Conservation (phyloP, 2,113 vertebrate species). For the Thermophis baileyi region DNA sequence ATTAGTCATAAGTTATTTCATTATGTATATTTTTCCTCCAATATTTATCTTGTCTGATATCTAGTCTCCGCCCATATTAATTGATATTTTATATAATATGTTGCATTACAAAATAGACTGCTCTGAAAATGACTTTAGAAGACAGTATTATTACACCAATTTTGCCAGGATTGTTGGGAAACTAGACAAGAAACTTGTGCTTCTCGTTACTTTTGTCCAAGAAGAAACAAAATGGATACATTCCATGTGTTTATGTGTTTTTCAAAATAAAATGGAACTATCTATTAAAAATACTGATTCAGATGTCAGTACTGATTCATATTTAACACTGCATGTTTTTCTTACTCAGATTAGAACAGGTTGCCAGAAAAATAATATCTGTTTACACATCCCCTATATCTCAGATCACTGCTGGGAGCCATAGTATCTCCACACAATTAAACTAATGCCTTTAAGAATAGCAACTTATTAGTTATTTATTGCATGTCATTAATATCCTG, state of each 20-base stretch:
- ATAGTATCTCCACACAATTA: neutral
- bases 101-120: conserved; percentile 25
- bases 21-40: neutral
- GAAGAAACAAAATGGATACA: neutral
- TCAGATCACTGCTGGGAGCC: neutral
- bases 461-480: neutral
- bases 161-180: neutral
- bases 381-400: neutral
- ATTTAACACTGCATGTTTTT: neutral
- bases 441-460: neutral
- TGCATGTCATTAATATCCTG: neutral
- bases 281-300: neutral
- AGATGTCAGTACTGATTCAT: neutral
- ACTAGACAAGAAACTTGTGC: neutral
- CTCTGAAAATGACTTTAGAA: conserved; percentile 14
- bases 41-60: neutral
- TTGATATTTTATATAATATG: conserved; percentile 2
- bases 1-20: neutral
- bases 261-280: neutral
- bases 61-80: neutral
- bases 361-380: neutral
- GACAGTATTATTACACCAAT: conserved; percentile 5
- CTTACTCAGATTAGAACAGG: neutral
- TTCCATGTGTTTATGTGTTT: neutral
- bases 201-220: neutral